phyloP scores from a whole-genome alignment of 2,113 vertebrate species.

The Potamarius usumacintae region DNA sequence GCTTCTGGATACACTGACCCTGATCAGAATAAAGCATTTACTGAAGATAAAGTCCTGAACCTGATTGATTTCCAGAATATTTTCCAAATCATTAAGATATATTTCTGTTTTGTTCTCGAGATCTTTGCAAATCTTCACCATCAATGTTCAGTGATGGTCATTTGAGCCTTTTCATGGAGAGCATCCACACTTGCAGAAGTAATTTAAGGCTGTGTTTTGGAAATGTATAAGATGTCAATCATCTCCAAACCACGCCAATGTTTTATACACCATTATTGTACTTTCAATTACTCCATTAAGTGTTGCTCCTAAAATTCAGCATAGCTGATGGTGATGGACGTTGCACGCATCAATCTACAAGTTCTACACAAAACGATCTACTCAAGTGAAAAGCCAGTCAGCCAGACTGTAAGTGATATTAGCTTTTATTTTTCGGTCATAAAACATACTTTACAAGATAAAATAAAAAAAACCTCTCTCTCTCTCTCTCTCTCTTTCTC shows the following conservation, averaged over 20 bases:
- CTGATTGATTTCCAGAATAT: no score
- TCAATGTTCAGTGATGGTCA: no score
- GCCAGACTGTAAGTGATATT: not conserved
- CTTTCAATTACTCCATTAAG: not conserved
- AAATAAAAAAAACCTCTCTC: not conserved
- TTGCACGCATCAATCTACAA: not conserved
- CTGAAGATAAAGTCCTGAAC: no score
- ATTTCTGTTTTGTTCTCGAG: not conserved
- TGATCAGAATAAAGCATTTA: no score
- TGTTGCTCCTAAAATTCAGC: not conserved
- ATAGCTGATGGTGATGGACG: not conserved
- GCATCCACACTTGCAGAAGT: no score
- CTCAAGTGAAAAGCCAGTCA: not conserved
- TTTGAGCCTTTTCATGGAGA: no score
- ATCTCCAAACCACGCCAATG: no score
- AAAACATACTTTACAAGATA: not conserved
- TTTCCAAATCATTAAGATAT: no score
- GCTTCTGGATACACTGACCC: not conserved
- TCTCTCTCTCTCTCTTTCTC: not conserved
- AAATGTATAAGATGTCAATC: not conserved
- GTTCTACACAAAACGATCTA: not conserved
- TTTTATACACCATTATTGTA: not conserved
- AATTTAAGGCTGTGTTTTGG: not conserved
- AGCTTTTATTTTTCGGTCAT: not conserved
- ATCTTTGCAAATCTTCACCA: not conserved